A percentile compares a stretch with the other conserved stretches of the same genome.
These are phyloP conservation scores for Plebejus melissa DNA, from an alignment of 2,888 invertebrate genomes.

Conservation along the genomic window DNA sequence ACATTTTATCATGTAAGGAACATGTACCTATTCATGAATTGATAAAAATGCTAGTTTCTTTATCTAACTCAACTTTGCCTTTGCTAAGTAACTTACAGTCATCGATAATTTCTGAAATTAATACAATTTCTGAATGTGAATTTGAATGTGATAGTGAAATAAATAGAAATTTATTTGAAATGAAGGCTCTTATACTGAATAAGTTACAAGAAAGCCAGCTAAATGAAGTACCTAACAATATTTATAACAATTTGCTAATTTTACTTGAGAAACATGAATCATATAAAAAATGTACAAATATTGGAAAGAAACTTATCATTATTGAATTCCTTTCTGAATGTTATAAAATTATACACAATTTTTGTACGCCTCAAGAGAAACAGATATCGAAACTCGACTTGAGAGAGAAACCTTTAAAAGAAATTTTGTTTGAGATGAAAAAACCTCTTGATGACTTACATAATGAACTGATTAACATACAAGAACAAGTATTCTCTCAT, in stretches of 20 bases:
- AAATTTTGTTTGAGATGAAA: constrained; percentile 53
- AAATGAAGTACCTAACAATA: constrained; percentile 6
- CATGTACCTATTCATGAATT: constrained; percentile 38
- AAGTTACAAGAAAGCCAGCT: not conserved
- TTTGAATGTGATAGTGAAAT: not conserved
- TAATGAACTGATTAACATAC: constrained; percentile 51
- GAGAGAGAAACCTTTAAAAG: constrained; percentile 47
- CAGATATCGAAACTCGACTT: not conserved
- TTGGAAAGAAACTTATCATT: constrained; percentile 55
- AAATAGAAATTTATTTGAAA: not conserved
- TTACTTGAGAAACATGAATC: constrained; percentile 53
- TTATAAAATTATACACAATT: constrained; percentile 49
- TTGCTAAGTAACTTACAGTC: not conserved
- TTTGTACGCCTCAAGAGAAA: constrained; percentile 2
- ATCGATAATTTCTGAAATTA: constrained; percentile 6
- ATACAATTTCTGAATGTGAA: not conserved
- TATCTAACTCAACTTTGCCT: constrained; percentile 1
- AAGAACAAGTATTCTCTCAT: constrained; percentile 55
- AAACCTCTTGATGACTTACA: constrained; percentile 57
- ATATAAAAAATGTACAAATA: constrained; percentile 52
- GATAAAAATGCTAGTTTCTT: constrained; percentile 36
- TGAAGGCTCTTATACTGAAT: not conserved
- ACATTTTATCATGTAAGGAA: constrained; percentile 31
- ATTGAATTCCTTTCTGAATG: constrained; percentile 63
- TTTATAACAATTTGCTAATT: constrained; percentile 42